phyloP scores from a whole-genome alignment of 2,888 invertebrate species.

The Frankliniella fusca region DNA sequence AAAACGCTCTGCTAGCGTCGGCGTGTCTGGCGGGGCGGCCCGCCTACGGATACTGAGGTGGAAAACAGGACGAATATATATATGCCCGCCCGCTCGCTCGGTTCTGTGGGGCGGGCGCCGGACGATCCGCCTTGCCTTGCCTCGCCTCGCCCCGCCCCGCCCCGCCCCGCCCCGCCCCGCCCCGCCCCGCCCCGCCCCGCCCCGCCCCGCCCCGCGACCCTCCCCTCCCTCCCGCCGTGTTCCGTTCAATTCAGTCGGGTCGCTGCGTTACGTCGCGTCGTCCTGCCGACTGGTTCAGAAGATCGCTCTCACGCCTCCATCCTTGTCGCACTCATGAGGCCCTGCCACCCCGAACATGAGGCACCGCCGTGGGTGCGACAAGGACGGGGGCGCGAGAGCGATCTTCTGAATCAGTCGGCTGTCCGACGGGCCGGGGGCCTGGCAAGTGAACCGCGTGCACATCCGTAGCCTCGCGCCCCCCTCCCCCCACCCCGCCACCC shows the following conservation, averaged over 20 bases:
- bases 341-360: too few species aligned
- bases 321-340: too few species aligned
- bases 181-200: background rate
- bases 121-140: background rate
- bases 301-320: too few species aligned
- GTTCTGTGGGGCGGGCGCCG: background rate
- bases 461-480: background rate
- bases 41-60: background rate
- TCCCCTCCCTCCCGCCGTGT: background rate
- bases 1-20: too few species aligned
- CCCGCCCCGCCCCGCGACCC: background rate
- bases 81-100: background rate
- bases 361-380: too few species aligned
- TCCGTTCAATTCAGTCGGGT: too few species aligned
- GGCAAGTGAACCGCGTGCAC: background rate
- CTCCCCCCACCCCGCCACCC: background rate
- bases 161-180: background rate
- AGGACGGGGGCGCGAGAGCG: too few species aligned
- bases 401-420: background rate
- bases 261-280: too few species aligned
- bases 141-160: background rate
- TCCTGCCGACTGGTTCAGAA: too few species aligned
- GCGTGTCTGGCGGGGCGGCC: too few species aligned
- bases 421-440: background rate
- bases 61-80: slow-evolving; percentile 5